Evolutionary conservation across 2,888 invertebrate genomes (phyloP), one percentile per base, ranked within the genome.

Genomic region (Amaurobius ferox): DNA sequence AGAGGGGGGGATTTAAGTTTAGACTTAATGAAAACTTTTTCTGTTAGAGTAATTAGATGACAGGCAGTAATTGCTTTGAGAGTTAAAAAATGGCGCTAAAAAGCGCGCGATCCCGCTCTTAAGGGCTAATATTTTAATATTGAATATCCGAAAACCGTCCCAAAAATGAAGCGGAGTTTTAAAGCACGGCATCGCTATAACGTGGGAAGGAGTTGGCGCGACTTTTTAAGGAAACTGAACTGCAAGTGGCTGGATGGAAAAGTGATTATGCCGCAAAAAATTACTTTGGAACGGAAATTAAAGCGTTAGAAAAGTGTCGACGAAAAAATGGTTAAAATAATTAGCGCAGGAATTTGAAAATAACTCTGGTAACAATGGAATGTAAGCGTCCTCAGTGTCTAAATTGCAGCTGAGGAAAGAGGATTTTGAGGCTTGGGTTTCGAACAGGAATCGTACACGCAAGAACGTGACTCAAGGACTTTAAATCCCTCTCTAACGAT

Each of bases 21-120:
- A 55, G 23, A 23, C 55, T 55, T 55, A 55, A 55, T 55, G 55
- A 55, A 55, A 55, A 23, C 23, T 55, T 55, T 55, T 55, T 55
- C 23, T 23, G 5, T 1, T 5, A 3, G 19, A 55, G 55, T 55
- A 55, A 55, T 55, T 55, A 55, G 55, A 55, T 55, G 55, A 55
- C 55, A 55, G 55, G 7, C 55, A 19, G 55, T 55, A 55, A 55
- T 55, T 55, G 55, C 55, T n/a, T 23, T 19, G 55, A 55, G 55
- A 55, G 16, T 23, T 55, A 16, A 55, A 55, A 23, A 55, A 55
- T 55, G 23, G 9, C 19, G 55, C 55, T 55, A 23, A 23, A 55
- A 55, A 55, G 23, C 7, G 44, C 44, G 55, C 7, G 19, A 55
- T 44, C 44, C 44, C 9, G 23, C 2, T 23, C 23, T 23, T 23